These are phyloP conservation scores for Philypnodon macrostomus DNA, from an alignment of 2,797 vertebrate species.

Conservation along the genomic window DNA sequence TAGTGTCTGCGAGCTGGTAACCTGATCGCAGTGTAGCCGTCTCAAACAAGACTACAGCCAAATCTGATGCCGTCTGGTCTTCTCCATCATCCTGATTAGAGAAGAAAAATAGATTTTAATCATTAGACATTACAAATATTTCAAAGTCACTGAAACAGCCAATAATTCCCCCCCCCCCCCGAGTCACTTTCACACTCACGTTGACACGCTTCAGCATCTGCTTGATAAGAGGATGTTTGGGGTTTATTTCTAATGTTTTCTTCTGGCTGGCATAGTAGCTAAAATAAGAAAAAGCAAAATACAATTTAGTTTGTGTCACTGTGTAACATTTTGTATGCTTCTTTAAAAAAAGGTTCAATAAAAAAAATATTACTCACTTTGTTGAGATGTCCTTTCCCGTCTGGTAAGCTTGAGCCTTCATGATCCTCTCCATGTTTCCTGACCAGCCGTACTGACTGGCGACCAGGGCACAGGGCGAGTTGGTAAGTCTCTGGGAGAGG, in stretches of 20 bases:
- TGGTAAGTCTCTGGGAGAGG: constrained; percentile 90
- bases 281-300: constrained; percentile 1
- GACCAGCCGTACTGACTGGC: constrained; percentile 99
- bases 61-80: constrained; percentile 90
- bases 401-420: constrained; percentile 99
- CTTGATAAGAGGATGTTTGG: constrained; percentile 94
- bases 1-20: constrained; percentile 92
- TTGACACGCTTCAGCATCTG: constrained; percentile 89
- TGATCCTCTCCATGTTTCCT: constrained; percentile 99
- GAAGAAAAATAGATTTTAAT: not conserved
- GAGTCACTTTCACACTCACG: constrained; percentile 74
- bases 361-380: constrained; percentile 83
- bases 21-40: constrained; percentile 95
- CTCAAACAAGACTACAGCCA: constrained; percentile 93
- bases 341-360: not conserved
- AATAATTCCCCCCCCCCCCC: no score
- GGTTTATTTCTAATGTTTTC: constrained; percentile 97
- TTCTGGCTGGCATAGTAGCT: constrained; percentile 99
- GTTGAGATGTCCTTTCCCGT: constrained; percentile 98
- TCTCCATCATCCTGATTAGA: constrained; percentile 85
- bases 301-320: not conserved
- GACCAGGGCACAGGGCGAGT: constrained; percentile 92
- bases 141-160: not conserved
- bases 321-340: not conserved
- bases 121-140: not conserved